Percentiles rank a stretch among this genome's conserved stretches.
phyloP scores from a whole-genome alignment of 2,113 vertebrate species.

The Dromaius novaehollandiae region DNA sequence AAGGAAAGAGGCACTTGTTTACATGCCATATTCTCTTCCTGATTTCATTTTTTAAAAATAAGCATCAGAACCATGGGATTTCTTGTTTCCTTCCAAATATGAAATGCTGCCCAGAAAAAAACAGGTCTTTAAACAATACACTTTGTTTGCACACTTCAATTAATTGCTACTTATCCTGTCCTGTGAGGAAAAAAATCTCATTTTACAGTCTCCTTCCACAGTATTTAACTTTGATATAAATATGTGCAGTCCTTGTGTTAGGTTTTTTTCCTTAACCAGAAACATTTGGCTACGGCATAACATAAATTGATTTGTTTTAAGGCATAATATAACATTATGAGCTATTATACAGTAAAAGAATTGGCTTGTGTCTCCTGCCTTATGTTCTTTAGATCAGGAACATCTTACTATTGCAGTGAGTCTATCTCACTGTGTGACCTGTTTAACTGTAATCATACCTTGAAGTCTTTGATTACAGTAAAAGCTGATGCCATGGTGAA shows the following conservation, averaged over 20 bases:
- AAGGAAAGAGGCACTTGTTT: background rate
- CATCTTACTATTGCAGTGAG: conserved; percentile 54
- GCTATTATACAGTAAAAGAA: background rate
- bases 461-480: conserved; percentile 65
- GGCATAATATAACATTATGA: background rate
- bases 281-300: conserved; percentile 73
- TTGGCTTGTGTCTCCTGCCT: background rate
- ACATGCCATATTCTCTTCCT: background rate
- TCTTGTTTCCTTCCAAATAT: conserved; percentile 5
- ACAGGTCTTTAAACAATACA: background rate
- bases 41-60: background rate
- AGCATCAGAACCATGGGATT: background rate
- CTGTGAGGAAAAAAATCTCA: conserved; percentile 26
- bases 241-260: background rate
- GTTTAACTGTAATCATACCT: conserved; percentile 10
- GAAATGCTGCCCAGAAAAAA: background rate
- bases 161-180: background rate
- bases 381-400: conserved; percentile 35
- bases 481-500: conserved; percentile 74
- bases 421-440: background rate
- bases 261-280: background rate
- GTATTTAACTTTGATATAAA: conserved; percentile 12
- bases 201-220: conserved; percentile 22
- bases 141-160: background rate
- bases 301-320: conserved; percentile 19